Base-by-base conservation (phyloP, 2,113 vertebrate species). In the Salvelinus sp. region DNA sequence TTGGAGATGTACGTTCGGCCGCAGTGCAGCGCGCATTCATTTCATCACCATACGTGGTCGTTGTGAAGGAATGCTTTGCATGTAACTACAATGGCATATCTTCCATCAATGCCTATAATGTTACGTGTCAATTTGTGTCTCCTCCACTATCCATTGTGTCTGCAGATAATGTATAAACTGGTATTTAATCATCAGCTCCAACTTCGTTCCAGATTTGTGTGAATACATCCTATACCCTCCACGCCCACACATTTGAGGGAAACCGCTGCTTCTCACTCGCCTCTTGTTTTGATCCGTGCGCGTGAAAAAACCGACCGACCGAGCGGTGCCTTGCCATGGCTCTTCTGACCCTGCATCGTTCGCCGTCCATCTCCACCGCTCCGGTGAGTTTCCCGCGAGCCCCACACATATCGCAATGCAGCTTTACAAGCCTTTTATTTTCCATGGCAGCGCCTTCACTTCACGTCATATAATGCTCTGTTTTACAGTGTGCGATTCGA, bases 331-430 rank as follows among this genome's bases (percentile, higher is more conserved):
- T 72, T 79, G 84, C 86, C 75, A 96, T 96, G 95, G 95, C 95
- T 81, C 87, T 96, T 86, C 91, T 96, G 75, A 96, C 95, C 3
- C 88, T 96, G 79, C 94, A 92, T 68, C 91, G 95, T 73, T 87
- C 90, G 20, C 94, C 94, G 2, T 94, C 94, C 28, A 80, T 92
- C 81, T 88, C 92, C 74, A 80, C 88, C 10, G 69, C 84, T 79
- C 85, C 85, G 22, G 91, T 91, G 83, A 90, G 82, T 84, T 0
- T 69, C 38, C 50, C 25, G 9, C 76, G 57, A 44, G 38, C 50
- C 18, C 6, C 58, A 62, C 58, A 22, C 12, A 72, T 16, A 23
- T 3, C 6, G 33, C 12, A 27, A n/a, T 22, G 22, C 58, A n/a
- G 13, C 20, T 44, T 10, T 44, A 44, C 38, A 12, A 4, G 16